Conservation (phyloP, 2,113 vertebrate species). For the Acanthochromis polyacanthus region DNA sequence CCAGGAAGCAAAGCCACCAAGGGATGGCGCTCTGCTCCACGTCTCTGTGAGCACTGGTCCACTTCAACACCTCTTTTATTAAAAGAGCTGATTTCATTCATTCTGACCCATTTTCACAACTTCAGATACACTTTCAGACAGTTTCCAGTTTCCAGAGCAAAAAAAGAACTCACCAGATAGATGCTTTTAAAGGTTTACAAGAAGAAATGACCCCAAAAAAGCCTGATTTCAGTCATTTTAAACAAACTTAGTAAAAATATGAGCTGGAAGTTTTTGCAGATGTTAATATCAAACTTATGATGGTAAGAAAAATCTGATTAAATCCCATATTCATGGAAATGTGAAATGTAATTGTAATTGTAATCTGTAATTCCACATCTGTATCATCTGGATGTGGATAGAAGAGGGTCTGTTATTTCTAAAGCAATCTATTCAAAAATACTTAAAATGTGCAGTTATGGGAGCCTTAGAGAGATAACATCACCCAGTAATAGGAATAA, state of each 20-base stretch:
- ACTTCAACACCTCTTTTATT: slow-evolving; percentile 20
- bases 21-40: slow-evolving; percentile 58
- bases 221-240: neutral
- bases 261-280: neutral
- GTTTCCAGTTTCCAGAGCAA: neutral
- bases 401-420: neutral
- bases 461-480: no score
- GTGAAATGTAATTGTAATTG: no score
- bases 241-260: neutral
- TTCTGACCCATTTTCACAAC: slow-evolving; percentile 22
- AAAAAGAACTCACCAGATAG: neutral
- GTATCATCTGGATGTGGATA: slow-evolving; percentile 20
- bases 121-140: neutral
- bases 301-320: neutral
- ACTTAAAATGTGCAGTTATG: no score
- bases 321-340: neutral
- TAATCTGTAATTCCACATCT: slow-evolving; percentile 36
- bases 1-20: slow-evolving; percentile 25
- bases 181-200: neutral
- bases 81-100: slow-evolving; percentile 21
- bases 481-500: no score
- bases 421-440: neutral
- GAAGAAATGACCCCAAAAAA: neutral
- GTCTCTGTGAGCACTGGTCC: neutral
- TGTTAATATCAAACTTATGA: neutral